Conservation (phyloP, 2,888 invertebrate genomes). For the Drosophila kanekoi region DNA sequence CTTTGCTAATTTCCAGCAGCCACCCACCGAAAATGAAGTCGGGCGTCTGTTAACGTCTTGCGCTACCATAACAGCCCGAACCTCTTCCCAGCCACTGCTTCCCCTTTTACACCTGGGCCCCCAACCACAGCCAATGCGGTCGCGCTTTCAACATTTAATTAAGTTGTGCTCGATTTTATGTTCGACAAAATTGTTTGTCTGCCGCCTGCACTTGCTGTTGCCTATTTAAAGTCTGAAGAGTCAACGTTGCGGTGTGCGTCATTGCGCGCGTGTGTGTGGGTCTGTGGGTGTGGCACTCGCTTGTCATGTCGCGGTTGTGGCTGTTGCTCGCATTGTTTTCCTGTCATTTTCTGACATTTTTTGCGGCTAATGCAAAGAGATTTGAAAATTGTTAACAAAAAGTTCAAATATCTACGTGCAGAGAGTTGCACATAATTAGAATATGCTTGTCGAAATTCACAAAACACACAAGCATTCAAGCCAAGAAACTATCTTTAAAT, state of each 20-base stretch:
- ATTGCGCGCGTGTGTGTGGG: slow-evolving; percentile 21
- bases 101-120: neutral
- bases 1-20: slow-evolving; percentile 77
- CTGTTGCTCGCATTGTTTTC: slow-evolving; percentile 14
- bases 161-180: slow-evolving; percentile 80
- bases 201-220: slow-evolving; percentile 44
- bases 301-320: slow-evolving; percentile 53
- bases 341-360: slow-evolving; percentile 42
- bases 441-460: neutral
- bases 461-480: neutral
- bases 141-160: slow-evolving; percentile 77
- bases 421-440: slow-evolving; percentile 1
- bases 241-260: slow-evolving; percentile 36
- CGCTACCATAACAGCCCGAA: slow-evolving; percentile 18
- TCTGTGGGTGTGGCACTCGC: slow-evolving; percentile 31
- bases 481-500: neutral
- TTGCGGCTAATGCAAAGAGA: slow-evolving; percentile 46
- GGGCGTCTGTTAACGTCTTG: slow-evolving; percentile 64
- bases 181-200: slow-evolving; percentile 74
- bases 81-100: neutral
- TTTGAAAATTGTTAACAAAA: slow-evolving; percentile 37
- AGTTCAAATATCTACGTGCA: slow-evolving; percentile 14
- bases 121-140: slow-evolving; percentile 63
- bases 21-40: slow-evolving; percentile 65
- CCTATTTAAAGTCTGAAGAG: slow-evolving; percentile 49